Conservation (phyloP, 2,797 vertebrate species). For the Halcyon badia region DNA sequence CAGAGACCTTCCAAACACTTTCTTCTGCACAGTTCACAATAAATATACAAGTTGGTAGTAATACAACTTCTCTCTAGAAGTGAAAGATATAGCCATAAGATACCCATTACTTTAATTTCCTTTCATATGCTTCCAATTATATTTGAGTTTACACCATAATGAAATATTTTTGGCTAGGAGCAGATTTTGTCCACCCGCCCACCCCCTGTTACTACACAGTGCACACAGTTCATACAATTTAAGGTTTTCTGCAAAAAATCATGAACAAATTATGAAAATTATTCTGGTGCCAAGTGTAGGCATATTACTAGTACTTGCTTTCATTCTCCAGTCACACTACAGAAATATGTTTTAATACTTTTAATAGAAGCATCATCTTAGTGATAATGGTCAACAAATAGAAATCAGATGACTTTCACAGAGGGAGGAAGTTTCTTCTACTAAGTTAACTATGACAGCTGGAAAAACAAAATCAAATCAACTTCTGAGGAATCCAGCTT, state of each 20-base stretch:
- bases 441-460: not conserved
- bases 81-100: not conserved
- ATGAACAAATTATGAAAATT: not conserved
- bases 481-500: not conserved
- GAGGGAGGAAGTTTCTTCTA: not conserved
- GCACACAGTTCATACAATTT: not conserved
- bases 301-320: not conserved
- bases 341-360: not conserved
- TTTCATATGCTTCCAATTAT: not conserved
- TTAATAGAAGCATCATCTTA: not conserved
- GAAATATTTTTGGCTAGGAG: not conserved
- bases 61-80: not conserved
- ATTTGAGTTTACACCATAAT: not conserved
- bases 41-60: not conserved
- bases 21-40: not conserved
- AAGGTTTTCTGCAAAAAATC: not conserved
- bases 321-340: not conserved
- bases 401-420: not conserved
- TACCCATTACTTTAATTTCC: not conserved
- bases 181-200: not conserved
- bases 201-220: not conserved
- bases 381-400: not conserved
- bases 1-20: not conserved
- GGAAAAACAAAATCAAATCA: not conserved
- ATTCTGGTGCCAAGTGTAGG: not conserved